These are phyloP conservation scores for Dipus sagitta DNA, from an alignment of 2,797 vertebrate genomes.

Conservation along the genomic window DNA sequence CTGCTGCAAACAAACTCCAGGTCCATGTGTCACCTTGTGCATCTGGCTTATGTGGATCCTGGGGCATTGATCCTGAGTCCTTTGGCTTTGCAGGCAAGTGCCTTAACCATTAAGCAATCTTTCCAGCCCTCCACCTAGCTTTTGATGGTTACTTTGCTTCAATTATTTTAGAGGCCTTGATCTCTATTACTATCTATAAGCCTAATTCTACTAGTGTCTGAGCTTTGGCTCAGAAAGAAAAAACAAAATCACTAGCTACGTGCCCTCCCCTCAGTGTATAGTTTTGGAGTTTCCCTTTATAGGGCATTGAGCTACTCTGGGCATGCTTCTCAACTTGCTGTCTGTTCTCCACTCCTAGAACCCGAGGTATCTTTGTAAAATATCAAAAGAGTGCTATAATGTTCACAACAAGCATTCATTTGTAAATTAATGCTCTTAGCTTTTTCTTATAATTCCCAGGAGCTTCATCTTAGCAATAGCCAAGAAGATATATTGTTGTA, in stretches of 20 bases:
- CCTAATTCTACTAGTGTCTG: not conserved
- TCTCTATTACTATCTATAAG: not conserved
- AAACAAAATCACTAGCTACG: not conserved
- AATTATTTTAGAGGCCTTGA: not conserved
- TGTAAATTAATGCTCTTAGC: not conserved
- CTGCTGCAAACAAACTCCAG: no score
- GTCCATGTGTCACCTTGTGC: no score
- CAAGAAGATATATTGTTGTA: not conserved
- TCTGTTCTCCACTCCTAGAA: not conserved
- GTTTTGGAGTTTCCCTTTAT: not conserved
- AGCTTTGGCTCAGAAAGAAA: not conserved
- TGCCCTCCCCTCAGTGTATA: not conserved
- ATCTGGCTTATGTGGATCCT: no score
- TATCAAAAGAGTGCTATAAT: not conserved
- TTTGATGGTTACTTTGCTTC: not conserved
- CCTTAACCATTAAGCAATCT: no score
- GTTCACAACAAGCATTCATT: not conserved
- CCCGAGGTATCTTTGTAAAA: not conserved
- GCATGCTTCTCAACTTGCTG: not conserved
- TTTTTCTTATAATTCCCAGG: conserved; percentile 4
- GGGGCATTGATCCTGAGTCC: no score
- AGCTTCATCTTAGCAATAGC: not conserved
- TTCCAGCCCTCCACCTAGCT: not conserved
- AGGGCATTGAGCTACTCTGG: not conserved
- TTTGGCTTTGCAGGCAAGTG: no score